Conservation (phyloP, 2,113 vertebrate species). For the Paraplagusia blochii region DNA sequence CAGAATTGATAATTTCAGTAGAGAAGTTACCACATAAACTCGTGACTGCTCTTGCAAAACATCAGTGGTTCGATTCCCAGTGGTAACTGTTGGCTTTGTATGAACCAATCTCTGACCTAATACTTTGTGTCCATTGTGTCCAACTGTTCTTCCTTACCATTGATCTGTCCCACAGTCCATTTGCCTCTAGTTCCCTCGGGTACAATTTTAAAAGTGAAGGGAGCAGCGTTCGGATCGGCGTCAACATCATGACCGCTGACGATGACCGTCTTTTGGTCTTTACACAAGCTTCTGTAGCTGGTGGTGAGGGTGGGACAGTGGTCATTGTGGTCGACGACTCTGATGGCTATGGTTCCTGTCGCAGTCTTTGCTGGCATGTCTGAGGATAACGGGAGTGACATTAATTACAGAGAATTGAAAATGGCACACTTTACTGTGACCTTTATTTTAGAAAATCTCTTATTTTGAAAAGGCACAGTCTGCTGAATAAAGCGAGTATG, state of each 20-base stretch:
- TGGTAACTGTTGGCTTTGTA: too few species aligned
- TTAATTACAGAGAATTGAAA: slow-evolving; percentile 1
- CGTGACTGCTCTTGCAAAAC: too few species aligned
- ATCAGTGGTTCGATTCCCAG: too few species aligned
- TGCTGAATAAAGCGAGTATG: too few species aligned
- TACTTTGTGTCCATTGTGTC: too few species aligned
- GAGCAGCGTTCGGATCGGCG: slow-evolving; percentile 67
- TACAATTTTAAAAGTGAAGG: slow-evolving; percentile 80
- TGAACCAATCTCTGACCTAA: too few species aligned
- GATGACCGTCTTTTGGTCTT: slow-evolving; percentile 63
- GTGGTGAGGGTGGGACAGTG: slow-evolving; percentile 81
- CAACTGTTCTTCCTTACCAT: slow-evolving; percentile 71
- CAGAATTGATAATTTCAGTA: too few species aligned
- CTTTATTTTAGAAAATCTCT: too few species aligned
- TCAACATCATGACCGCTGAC: slow-evolving; percentile 70
- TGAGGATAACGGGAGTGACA: slow-evolving; percentile 43
- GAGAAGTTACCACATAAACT: too few species aligned
- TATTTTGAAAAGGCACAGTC: too few species aligned
- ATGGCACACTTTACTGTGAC: too few species aligned
- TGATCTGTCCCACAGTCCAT: slow-evolving; percentile 77
- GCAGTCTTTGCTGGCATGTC: slow-evolving; percentile 81
- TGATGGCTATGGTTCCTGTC: slow-evolving; percentile 84
- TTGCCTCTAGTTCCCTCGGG: slow-evolving; percentile 63
- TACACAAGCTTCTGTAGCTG: slow-evolving; percentile 71
- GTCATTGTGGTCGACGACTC: slow-evolving; percentile 76